Evolutionary conservation across 1,140 invertebrate genomes (phyloP).

Genomic region (Euwallacea fornicatus): DNA sequence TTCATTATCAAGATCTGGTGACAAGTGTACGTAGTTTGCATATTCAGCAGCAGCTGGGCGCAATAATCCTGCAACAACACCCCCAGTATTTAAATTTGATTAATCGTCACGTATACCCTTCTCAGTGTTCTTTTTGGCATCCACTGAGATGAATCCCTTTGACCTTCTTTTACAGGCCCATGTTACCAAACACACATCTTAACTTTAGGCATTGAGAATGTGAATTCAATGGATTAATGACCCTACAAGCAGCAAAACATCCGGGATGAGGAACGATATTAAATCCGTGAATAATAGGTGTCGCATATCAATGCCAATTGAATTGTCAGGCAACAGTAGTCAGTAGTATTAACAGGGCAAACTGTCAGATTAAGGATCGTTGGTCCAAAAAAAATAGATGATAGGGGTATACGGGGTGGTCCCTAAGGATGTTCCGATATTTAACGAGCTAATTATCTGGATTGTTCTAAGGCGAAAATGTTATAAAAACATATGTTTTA

Average conservation of each 20-base stretch:
- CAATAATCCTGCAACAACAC: neutral
- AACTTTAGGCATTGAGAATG: neutral
- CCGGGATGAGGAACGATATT: neutral
- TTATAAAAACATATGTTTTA: too few species aligned
- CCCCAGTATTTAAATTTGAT: neutral
- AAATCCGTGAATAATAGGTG: conserved; percentile 3
- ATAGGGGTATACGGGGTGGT: too few species aligned
- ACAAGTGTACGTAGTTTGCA: conserved; percentile 37
- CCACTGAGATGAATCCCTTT: neutral
- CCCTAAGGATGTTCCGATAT: too few species aligned
- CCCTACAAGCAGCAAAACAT: neutral
- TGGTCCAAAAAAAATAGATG: too few species aligned
- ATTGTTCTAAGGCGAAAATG: too few species aligned
- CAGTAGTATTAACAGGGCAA: too few species aligned
- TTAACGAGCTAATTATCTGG: too few species aligned
- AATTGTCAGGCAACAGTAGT: neutral
- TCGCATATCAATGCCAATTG: neutral
- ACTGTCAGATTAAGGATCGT: too few species aligned
- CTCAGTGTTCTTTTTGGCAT: too few species aligned
- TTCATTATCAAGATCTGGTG: conserved; percentile 28
- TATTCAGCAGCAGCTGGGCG: conserved; percentile 26
- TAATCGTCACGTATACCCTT: neutral
- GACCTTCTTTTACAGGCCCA: neutral
- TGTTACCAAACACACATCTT: neutral
- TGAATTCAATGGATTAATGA: neutral